Conservation (phyloP, 37 sponge, comb jelly and placozoan genomes). For the Oscarella lobularis region DNA sequence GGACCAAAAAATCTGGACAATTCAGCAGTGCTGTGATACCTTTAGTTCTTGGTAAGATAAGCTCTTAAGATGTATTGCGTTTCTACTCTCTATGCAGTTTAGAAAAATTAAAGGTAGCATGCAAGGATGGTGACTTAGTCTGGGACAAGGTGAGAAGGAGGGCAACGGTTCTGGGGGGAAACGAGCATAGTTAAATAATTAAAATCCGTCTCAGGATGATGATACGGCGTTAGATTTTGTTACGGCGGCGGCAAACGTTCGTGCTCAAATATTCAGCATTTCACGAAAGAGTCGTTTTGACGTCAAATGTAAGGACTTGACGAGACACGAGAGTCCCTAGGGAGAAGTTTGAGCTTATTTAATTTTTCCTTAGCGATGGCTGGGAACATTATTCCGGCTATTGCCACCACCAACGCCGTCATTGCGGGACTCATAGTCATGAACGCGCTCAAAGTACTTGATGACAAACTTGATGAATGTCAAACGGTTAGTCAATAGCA, state of each 20-base stretch:
- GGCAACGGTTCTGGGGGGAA: neutral
- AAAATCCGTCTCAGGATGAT: conserved; percentile 45
- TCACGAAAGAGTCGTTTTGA: conserved; percentile 75
- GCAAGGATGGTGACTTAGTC: conserved; percentile 36
- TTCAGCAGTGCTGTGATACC: conserved; percentile 53
- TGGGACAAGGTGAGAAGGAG: conserved; percentile 65
- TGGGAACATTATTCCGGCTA: conserved; percentile 97
- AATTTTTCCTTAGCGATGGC: conserved; percentile 73
- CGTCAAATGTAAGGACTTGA: conserved; percentile 60
- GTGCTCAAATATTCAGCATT: conserved; percentile 61
- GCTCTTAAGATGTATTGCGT: too few relatives aligned
- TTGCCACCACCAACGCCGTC: conserved; percentile 96
- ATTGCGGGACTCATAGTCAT: conserved; percentile 94
- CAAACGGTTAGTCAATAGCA: conserved; percentile 32
- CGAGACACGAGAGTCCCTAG: neutral
- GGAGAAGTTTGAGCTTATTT: neutral
- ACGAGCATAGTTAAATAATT: neutral
- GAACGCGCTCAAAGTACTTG: conserved; percentile 81
- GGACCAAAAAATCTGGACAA: conserved; percentile 83
- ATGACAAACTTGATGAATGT: conserved; percentile 51
- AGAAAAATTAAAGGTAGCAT: neutral
- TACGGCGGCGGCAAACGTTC: conserved; percentile 75
- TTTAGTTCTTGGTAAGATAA: conserved; percentile 40
- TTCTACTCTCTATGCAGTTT: neutral
- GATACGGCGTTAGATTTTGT: conserved; percentile 79